Percentiles rank a stretch among this genome's conserved stretches.
These are phyloP conservation scores for Peromyscus nudipes DNA, from an alignment of 2,797 vertebrate genomes.

Conservation along the genomic window DNA sequence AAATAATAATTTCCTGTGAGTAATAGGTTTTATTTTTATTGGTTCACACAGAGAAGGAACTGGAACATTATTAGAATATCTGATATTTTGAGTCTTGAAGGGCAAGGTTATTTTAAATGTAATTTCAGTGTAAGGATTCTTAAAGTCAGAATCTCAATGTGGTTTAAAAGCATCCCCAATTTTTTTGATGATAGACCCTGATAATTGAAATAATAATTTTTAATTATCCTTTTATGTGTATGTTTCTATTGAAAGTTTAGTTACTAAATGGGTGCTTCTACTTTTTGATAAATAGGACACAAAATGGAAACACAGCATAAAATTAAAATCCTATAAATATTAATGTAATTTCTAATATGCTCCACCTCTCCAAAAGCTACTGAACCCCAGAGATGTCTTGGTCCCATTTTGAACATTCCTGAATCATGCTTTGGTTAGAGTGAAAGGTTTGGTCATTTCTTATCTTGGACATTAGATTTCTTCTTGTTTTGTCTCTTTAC, in stretches of 20 bases:
- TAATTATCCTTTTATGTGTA: background rate
- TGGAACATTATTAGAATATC: background rate
- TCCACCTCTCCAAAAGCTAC: fast-evolving
- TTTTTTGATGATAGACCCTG: background rate
- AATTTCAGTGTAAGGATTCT: constrained; percentile 23
- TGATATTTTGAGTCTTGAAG: constrained; percentile 28
- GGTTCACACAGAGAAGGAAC: background rate
- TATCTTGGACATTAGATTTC: background rate
- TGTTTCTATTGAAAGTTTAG: background rate
- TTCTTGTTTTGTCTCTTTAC: background rate
- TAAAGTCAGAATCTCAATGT: background rate
- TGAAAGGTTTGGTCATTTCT: background rate
- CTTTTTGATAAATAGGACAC: background rate
- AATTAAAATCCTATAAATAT: background rate
- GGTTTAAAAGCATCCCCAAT: background rate
- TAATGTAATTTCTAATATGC: background rate
- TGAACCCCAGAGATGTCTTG: background rate
- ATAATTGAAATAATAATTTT: constrained; percentile 30
- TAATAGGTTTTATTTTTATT: constrained; percentile 28
- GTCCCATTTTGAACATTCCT: background rate
- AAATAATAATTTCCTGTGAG: constrained; percentile 13
- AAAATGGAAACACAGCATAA: background rate
- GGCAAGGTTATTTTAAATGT: constrained; percentile 56
- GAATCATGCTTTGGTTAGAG: background rate
- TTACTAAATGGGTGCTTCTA: background rate